These are phyloP conservation scores for Melanaphis sacchari DNA, from an alignment of 1,140 invertebrate genomes.

Conservation along the genomic window DNA sequence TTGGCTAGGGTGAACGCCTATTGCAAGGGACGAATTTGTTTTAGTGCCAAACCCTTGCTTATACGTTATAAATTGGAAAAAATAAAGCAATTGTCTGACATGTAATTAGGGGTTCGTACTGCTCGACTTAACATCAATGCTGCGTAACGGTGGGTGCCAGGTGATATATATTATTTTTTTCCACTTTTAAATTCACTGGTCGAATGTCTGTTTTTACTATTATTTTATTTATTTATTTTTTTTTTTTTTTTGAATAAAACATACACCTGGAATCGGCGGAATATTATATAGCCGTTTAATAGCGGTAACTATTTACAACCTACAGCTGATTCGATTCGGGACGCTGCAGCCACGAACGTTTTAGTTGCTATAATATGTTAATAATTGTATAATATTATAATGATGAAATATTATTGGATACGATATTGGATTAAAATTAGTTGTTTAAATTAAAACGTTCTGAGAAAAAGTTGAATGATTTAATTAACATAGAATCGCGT, in stretches of 20 bases:
- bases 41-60: not conserved
- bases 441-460: not conserved
- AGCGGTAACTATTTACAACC: not conserved
- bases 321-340: conserved; percentile 21
- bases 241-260: not conserved
- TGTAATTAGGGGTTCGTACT: conserved; percentile 56
- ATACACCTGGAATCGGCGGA: conserved; percentile 15
- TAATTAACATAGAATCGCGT: not conserved
- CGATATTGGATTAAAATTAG: not conserved
- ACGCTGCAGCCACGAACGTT: not conserved
- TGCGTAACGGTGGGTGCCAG: conserved; percentile 56
- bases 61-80: conserved; percentile 30
- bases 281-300: conserved; percentile 34
- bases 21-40: conserved; percentile 30
- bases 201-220: conserved; percentile 10
- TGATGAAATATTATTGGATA: not conserved
- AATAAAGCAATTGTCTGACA: conserved; percentile 55
- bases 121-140: conserved; percentile 56
- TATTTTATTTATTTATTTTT: too few species aligned
- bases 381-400: not conserved
- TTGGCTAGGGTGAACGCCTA: not conserved
- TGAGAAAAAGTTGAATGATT: not conserved
- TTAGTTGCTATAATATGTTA: not conserved
- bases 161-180: conserved; percentile 53
- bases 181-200: conserved; percentile 33